phyloP scores from a whole-genome alignment of 2,888 invertebrate species.

The Ctenicera cuprea region DNA sequence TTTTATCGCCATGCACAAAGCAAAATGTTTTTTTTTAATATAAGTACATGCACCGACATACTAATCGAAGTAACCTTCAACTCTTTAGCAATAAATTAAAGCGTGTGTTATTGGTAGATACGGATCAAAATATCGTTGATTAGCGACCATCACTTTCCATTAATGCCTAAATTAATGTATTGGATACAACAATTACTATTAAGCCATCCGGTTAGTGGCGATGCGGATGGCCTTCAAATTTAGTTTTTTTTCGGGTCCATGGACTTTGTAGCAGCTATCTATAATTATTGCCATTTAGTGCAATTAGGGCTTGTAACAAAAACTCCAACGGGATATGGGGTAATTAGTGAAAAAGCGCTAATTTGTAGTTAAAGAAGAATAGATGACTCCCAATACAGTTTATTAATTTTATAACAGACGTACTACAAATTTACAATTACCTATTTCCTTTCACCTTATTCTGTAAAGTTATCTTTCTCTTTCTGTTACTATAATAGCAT shows the following conservation, averaged over 20 bases:
- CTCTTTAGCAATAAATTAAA: conserved; percentile 13
- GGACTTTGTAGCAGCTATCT: neutral
- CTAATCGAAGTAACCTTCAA: conserved; percentile 25
- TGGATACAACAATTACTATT: conserved; percentile 1
- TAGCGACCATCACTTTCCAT: conserved; percentile 3
- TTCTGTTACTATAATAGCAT: too few species aligned
- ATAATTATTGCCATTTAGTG: neutral
- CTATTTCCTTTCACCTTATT: too few species aligned
- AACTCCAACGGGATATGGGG: too few species aligned
- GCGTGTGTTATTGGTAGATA: neutral
- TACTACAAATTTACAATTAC: too few species aligned
- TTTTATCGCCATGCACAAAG: conserved; percentile 5
- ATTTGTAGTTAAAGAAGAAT: too few species aligned
- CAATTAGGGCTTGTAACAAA: neutral
- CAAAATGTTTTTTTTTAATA: neutral
- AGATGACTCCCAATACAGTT: too few species aligned
- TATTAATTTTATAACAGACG: too few species aligned
- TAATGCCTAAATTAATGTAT: conserved; percentile 12
- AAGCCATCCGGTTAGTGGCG: conserved; percentile 6
- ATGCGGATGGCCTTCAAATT: conserved; percentile 7
- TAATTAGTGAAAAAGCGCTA: too few species aligned
- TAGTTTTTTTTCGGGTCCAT: conserved; percentile 7
- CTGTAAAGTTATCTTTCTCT: too few species aligned
- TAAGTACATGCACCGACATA: neutral
- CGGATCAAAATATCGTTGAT: conserved; percentile 10